Conservation (phyloP, 1,140 invertebrate species). For the Sitobion miscanthi region DNA sequence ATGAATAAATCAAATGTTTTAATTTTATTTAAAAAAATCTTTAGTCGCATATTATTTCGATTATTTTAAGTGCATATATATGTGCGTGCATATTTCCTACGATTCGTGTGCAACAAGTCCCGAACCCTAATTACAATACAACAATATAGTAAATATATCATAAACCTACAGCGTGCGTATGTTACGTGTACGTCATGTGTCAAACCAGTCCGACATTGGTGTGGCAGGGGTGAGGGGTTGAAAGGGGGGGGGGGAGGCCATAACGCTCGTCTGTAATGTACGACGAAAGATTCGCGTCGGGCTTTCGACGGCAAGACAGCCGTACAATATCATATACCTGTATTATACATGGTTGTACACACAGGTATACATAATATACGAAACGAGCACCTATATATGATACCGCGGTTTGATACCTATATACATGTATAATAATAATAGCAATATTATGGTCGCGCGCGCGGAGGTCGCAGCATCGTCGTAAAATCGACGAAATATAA, state of each 20-base stretch:
- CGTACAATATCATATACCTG: neutral
- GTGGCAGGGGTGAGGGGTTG: rapidly evolving
- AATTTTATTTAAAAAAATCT: too few relatives aligned
- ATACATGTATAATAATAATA: too few relatives aligned
- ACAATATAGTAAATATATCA: neutral
- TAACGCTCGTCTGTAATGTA: neutral
- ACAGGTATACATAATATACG: neutral
- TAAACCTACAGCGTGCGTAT: neutral
- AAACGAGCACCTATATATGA: neutral
- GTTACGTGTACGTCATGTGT: too few relatives aligned
- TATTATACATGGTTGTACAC: too few relatives aligned
- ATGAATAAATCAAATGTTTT: too few relatives aligned
- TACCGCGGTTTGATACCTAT: neutral
- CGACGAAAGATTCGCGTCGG: neutral
- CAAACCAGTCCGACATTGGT: neutral
- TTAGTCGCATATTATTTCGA: too few relatives aligned
- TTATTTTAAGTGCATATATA: too few relatives aligned
- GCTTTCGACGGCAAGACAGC: neutral
- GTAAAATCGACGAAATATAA: conserved; percentile 1
- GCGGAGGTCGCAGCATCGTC: neutral
- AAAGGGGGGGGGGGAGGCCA: too few relatives aligned
- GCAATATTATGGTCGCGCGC: neutral
- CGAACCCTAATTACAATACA: neutral
- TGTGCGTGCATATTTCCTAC: too few relatives aligned
- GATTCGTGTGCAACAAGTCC: too few relatives aligned